phyloP scores from a whole-genome alignment of 2,797 vertebrate species.

The Potorous gilbertii region DNA sequence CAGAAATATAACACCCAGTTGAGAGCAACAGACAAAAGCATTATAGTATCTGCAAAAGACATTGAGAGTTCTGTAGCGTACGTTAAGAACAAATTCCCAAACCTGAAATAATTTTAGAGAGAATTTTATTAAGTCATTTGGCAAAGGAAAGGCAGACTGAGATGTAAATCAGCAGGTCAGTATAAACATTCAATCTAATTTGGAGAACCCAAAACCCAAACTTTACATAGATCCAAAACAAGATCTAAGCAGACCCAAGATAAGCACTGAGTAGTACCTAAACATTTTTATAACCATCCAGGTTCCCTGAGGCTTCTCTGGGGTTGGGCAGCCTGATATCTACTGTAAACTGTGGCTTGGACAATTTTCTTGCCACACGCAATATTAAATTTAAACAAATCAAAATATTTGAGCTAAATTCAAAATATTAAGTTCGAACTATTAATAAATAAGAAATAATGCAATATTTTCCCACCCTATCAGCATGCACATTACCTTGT shows the following conservation, averaged over 20 bases:
- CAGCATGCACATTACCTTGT: background rate
- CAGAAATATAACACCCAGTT: background rate
- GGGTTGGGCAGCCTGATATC: background rate
- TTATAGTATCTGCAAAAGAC: background rate
- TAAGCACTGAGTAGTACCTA: too few species aligned
- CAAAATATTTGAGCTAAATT: background rate
- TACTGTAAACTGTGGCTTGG: background rate
- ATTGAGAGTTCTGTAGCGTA: background rate
- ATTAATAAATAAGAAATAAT: background rate
- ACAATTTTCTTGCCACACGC: background rate
- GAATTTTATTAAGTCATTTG: background rate
- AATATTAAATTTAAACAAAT: background rate
- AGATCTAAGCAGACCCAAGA: background rate
- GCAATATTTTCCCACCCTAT: background rate
- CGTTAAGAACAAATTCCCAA: background rate
- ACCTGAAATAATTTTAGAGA: background rate
- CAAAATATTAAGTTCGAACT: background rate
- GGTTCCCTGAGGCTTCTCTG: background rate
- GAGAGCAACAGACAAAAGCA: background rate
- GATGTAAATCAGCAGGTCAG: background rate
- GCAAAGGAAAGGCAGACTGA: background rate
- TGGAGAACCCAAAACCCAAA: background rate
- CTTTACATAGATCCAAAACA: background rate
- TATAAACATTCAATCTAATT: background rate
- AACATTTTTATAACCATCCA: background rate